Base-by-base conservation (phyloP, 2,113 vertebrate species). In the Synodontis membranacea region DNA sequence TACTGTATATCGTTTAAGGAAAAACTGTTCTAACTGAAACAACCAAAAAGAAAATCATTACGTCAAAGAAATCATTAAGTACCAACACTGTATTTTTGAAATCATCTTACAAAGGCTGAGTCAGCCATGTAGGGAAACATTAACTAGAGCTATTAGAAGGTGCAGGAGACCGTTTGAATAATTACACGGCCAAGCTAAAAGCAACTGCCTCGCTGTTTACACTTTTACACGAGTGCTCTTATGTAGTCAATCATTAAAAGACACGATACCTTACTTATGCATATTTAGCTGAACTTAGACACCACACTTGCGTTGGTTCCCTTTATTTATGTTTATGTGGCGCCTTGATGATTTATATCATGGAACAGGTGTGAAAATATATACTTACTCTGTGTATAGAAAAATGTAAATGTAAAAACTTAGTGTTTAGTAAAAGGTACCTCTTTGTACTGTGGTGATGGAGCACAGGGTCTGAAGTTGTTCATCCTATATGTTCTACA, bases 361-460 rank as follows among this genome's bases (percentile, higher is more conserved):
- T 23, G 31, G 58, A 84, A 25, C 1, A 8, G 3, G 21, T 39
- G n/a, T 15, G 28, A 17, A 48, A 39, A 48, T 34, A 7, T 75
- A 75, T 76, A 46, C 10, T 25, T 46, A 44, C 54, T 82, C 0
- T 9, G 15, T 56, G 28, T 3, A 37, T 44, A 34, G n/a, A 54
- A 48, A 85, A 64, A 28, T 85, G 1, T 89, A 98, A n/a, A n/a
- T n/a, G n/a, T n/a, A n/a, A n/a, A n/a, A n/a, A n/a, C n/a, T n/a
- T n/a, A n/a, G n/a, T 56, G 28, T 3, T 46, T 44, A 34, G n/a
- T 64, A 48, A 85, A 64, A 28, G 82, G 1, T 89, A 98, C 98
- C 94, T 96, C 93, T 93, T 98, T 99, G 90, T 99, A 99, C 84
- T 97, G 97, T 31, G 96, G 97, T n/a, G 98, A 99, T 2, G 97